Evolutionary conservation across 1,140 invertebrate species (phyloP).

Genomic region (Philaenus spumarius): DNA sequence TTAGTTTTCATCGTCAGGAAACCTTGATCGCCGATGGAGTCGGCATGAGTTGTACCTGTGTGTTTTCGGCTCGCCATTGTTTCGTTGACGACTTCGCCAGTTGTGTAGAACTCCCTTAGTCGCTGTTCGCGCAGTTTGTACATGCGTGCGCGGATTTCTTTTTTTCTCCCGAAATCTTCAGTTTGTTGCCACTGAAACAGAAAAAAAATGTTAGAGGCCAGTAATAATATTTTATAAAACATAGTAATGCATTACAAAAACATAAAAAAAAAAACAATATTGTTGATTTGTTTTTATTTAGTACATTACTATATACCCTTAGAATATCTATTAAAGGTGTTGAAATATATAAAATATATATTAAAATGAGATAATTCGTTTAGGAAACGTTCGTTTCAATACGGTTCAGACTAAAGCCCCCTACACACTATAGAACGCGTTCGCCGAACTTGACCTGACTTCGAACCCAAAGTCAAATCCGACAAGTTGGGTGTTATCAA

Average conservation of each 20-base stretch:
- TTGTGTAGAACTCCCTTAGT: slow-evolving; percentile 59
- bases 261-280: background rate
- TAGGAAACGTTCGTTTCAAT: too few relatives aligned
- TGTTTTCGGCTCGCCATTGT: slow-evolving; percentile 24
- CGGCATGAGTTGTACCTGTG: slow-evolving; percentile 47
- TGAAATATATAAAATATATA: background rate
- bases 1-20: slow-evolving; percentile 68
- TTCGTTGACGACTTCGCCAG: slow-evolving; percentile 39
- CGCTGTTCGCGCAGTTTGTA: slow-evolving; percentile 71
- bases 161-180: slow-evolving; percentile 75
- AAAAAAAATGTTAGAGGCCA: slow-evolving; percentile 29
- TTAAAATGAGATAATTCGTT: background rate
- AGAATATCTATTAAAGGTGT: background rate
- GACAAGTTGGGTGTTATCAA: too few relatives aligned
- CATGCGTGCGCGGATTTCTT: slow-evolving; percentile 76
- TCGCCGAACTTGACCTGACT: too few relatives aligned
- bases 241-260: background rate
- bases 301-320: background rate
- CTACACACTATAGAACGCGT: too few relatives aligned
- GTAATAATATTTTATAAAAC: background rate
- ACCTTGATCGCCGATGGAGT: slow-evolving; percentile 62
- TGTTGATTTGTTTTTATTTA: background rate
- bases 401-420: too few relatives aligned
- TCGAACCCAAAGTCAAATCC: too few relatives aligned
- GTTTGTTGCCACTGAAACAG: slow-evolving; percentile 70